A percentile compares a stretch with the other conserved stretches of the same genome.
Evolutionary conservation across 2,888 invertebrate genomes (phyloP).

Genomic region (Diadegma fenestrale): DNA sequence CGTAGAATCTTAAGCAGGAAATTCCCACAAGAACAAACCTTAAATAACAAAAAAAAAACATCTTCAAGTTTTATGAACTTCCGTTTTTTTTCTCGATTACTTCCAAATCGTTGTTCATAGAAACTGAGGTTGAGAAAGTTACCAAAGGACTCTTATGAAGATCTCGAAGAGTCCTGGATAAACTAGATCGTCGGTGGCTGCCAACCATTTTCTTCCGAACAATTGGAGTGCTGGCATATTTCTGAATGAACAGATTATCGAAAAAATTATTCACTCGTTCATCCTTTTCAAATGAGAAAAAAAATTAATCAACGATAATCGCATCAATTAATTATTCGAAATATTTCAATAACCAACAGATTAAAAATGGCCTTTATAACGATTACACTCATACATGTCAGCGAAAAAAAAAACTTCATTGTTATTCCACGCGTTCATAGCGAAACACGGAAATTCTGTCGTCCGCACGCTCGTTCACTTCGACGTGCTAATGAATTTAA

Average conservation of each 20-base stretch:
- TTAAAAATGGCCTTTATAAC: background rate
- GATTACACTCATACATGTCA: background rate
- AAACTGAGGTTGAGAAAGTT: conserved; percentile 75
- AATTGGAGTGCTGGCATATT: conserved; percentile 95
- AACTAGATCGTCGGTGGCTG: conserved; percentile 96
- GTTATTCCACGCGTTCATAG: conserved; percentile 19
- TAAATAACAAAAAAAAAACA: conserved; percentile 69
- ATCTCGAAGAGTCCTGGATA: conserved; percentile 94
- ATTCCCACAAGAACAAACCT: conserved; percentile 89
- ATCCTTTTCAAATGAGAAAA: conserved; percentile 87
- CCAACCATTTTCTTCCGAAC: conserved; percentile 95
- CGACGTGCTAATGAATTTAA: conserved; percentile 59
- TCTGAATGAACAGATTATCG: conserved; percentile 51
- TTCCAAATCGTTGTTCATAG: background rate
- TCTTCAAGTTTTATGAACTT: background rate
- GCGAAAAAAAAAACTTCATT: conserved; percentile 22
- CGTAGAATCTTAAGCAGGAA: conserved; percentile 88
- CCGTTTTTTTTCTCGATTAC: background rate
- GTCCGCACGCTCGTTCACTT: conserved; percentile 25
- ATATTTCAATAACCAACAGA: background rate
- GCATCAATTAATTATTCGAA: background rate
- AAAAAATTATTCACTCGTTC: conserved; percentile 92
- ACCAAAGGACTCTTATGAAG: conserved; percentile 90
- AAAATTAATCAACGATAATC: too few species aligned
- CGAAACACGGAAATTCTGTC: conserved; percentile 29